Evolutionary conservation across 2,797 vertebrate genomes (phyloP).

Genomic region (Spatula versicolor): DNA sequence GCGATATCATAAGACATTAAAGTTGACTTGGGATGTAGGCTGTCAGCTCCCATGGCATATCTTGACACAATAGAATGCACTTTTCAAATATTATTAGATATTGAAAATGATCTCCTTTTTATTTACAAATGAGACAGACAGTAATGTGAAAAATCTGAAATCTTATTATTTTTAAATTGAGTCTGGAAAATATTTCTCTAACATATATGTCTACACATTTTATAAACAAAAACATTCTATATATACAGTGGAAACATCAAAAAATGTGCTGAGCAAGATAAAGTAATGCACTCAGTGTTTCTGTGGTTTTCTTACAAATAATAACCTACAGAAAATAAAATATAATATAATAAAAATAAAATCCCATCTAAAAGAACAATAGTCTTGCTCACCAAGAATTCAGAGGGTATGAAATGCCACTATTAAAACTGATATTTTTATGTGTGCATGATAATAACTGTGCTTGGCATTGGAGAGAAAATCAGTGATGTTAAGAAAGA

Average conservation of each 20-base stretch:
- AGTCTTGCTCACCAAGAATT: not conserved
- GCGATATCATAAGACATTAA: not conserved
- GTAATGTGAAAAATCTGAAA: not conserved
- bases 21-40: not conserved
- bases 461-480: not conserved
- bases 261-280: not conserved
- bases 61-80: not conserved
- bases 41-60: not conserved
- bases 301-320: not conserved
- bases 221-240: not conserved
- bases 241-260: not conserved
- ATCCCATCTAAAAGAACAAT: not conserved
- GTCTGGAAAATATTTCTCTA: not conserved
- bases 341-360: not conserved
- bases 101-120: not conserved
- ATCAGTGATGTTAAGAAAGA: not conserved
- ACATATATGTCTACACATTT: not conserved
- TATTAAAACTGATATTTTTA: not conserved
- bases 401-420: not conserved
- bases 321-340: not conserved
- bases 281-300: not conserved
- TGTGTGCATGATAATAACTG: not conserved
- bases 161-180: not conserved
- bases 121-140: not conserved
- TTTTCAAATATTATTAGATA: conserved; percentile 9